These are phyloP conservation scores for Phortica variegata DNA, from an alignment of 1,140 invertebrate species.

Conservation along the genomic window DNA sequence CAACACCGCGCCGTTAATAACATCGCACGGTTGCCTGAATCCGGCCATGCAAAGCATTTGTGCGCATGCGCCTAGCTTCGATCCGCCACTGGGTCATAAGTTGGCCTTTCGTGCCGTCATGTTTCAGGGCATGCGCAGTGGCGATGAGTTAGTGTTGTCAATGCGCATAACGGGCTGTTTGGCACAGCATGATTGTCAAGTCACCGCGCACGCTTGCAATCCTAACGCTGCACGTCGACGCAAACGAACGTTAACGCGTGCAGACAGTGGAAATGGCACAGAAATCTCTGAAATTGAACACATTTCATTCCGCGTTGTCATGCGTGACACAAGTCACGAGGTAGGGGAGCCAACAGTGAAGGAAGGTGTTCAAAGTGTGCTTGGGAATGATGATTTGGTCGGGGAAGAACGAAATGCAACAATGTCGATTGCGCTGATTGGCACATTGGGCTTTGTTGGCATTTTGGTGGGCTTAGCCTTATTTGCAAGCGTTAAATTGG, in stretches of 20 bases:
- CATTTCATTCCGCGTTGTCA: conserved; percentile 38
- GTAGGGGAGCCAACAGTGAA: neutral
- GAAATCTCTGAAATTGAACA: conserved; percentile 41
- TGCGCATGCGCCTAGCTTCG: conserved; percentile 59
- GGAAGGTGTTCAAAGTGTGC: neutral
- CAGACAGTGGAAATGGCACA: conserved; percentile 13
- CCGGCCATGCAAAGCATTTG: conserved; percentile 61
- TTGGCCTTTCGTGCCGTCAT: conserved; percentile 65
- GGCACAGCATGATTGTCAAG: conserved; percentile 62
- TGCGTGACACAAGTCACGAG: conserved; percentile 13
- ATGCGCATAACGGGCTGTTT: conserved; percentile 65
- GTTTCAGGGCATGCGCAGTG: conserved; percentile 68
- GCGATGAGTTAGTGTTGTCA: conserved; percentile 65
- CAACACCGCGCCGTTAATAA: conserved; percentile 59
- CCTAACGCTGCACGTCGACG: conserved; percentile 20
- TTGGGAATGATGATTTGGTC: neutral
- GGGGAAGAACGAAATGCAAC: too few species aligned
- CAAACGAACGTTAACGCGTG: conserved; percentile 25
- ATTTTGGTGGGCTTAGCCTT: conserved; percentile 30
- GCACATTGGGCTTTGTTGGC: conserved; percentile 36
- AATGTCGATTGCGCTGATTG: conserved; percentile 28
- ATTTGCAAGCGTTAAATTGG: conserved; percentile 28
- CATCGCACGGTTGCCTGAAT: conserved; percentile 64
- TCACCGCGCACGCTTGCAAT: conserved; percentile 34
- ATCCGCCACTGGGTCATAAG: conserved; percentile 46